phyloP scores from a whole-genome alignment of 2,888 invertebrate species.

The Papilio protenor region DNA sequence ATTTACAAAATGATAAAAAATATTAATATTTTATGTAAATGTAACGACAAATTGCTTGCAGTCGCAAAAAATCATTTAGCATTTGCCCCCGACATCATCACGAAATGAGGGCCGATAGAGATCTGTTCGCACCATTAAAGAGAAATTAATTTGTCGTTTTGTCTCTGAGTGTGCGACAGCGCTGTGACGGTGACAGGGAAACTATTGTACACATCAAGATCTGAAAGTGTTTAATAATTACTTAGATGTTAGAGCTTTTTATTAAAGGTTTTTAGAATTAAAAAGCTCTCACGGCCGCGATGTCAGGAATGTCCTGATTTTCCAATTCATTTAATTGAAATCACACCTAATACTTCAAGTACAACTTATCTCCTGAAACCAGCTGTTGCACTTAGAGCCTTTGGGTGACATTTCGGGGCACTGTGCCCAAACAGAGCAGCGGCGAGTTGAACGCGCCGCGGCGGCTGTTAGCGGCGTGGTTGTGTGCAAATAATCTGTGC shows the following conservation, averaged over 20 bases:
- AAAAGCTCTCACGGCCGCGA: neutral
- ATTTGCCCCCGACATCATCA: conserved; percentile 13
- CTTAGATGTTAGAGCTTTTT: neutral
- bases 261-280: neutral
- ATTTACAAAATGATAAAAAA: neutral
- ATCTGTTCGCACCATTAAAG: conserved; percentile 62
- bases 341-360: no score
- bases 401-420: conserved; percentile 10
- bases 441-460: conserved; percentile 56
- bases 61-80: conserved; percentile 34
- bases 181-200: conserved; percentile 10
- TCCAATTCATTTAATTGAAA: neutral
- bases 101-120: conserved; percentile 49
- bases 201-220: conserved; percentile 27
- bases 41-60: conserved; percentile 13
- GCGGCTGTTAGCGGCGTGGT: conserved; percentile 57
- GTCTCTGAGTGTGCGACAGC: conserved; percentile 6
- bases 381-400: neutral
- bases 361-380: neutral
- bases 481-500: conserved; percentile 62
- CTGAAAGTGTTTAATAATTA: neutral
- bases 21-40: neutral
- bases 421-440: conserved; percentile 40
- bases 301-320: neutral
- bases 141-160: conserved; percentile 56